phyloP scores from a whole-genome alignment of 2,888 invertebrate species.

The Agonopterix subpropinquella region DNA sequence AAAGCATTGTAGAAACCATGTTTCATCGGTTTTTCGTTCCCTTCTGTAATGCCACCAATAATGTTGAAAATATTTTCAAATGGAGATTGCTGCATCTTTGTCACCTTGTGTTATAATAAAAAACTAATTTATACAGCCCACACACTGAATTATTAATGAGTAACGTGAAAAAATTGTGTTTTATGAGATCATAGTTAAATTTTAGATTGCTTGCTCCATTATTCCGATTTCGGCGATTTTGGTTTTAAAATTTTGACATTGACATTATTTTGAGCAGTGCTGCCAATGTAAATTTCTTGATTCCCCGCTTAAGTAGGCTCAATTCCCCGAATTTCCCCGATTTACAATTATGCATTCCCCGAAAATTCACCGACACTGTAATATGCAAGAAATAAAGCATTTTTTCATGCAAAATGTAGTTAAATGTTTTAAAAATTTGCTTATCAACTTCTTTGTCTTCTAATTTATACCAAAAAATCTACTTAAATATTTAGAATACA shows the following conservation, averaged over 20 bases:
- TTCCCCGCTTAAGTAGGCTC: too few relatives aligned
- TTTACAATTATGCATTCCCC: too few relatives aligned
- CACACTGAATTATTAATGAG: not conserved
- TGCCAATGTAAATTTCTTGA: too few relatives aligned
- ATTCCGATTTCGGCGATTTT: not conserved
- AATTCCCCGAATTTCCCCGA: too few relatives aligned
- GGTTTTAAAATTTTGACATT: not conserved
- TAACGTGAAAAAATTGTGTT: not conserved
- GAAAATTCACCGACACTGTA: too few relatives aligned
- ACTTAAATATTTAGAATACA: too few relatives aligned
- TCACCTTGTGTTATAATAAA: slow-evolving; percentile 8
- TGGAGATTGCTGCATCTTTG: slow-evolving; percentile 69
- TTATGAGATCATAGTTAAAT: slow-evolving; percentile 45
- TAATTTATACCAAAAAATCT: too few relatives aligned
- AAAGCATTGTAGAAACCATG: slow-evolving; percentile 93
- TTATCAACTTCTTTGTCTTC: too few relatives aligned
- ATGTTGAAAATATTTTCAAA: slow-evolving; percentile 83
- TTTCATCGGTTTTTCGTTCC: slow-evolving; percentile 92
- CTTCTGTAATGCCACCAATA: slow-evolving; percentile 81
- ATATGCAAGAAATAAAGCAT: too few relatives aligned
- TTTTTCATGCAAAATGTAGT: too few relatives aligned
- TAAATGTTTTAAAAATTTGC: too few relatives aligned
- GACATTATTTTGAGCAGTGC: not conserved
- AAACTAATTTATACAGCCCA: not conserved
- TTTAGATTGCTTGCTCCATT: slow-evolving; percentile 17